Percentiles rank a stretch among this genome's conserved stretches.
phyloP scores from a whole-genome alignment of 2,888 invertebrate species.

The Rhamphomyia laevipes region DNA sequence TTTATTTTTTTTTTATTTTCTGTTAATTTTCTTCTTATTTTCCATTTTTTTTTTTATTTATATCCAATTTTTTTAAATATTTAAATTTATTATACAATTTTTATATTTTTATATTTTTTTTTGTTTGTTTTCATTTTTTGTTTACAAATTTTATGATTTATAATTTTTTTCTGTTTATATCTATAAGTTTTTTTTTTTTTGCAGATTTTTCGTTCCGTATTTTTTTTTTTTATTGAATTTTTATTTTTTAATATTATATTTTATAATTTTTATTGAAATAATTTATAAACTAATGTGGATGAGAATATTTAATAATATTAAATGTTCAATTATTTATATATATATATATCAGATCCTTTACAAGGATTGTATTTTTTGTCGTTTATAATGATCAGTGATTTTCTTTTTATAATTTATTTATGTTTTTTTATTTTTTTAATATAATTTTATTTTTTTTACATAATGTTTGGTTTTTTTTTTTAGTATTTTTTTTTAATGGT shows the following conservation, averaged over 20 bases:
- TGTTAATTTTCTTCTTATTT: slow-evolving; percentile 7
- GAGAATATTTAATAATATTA: background rate
- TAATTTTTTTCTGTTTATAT: background rate
- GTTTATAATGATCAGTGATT: too few species aligned
- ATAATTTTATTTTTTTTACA: slow-evolving; percentile 4
- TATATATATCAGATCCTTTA: too few species aligned
- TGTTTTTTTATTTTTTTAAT: slow-evolving; percentile 7
- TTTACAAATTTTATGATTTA: background rate
- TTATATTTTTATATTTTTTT: slow-evolving; percentile 2
- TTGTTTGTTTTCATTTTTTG: background rate
- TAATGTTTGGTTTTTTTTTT: slow-evolving; percentile 2
- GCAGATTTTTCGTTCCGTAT: background rate
- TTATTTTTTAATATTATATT: background rate
- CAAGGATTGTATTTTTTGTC: too few species aligned
- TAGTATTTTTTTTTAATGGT: slow-evolving; percentile 7
- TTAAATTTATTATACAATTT: slow-evolving; percentile 7
- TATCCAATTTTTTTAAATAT: slow-evolving; percentile 6
- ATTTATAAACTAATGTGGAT: too few species aligned
- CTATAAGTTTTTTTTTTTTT: background rate
- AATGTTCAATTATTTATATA: slow-evolving; percentile 7
- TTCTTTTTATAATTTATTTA: slow-evolving; percentile 4
- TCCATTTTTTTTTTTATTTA: slow-evolving; percentile 12
- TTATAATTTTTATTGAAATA: background rate
- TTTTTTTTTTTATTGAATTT: background rate
- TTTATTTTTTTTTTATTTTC: slow-evolving; percentile 8